Evolutionary conservation across 2,113 vertebrate species (phyloP).

Genomic region (Alectura lathami): DNA sequence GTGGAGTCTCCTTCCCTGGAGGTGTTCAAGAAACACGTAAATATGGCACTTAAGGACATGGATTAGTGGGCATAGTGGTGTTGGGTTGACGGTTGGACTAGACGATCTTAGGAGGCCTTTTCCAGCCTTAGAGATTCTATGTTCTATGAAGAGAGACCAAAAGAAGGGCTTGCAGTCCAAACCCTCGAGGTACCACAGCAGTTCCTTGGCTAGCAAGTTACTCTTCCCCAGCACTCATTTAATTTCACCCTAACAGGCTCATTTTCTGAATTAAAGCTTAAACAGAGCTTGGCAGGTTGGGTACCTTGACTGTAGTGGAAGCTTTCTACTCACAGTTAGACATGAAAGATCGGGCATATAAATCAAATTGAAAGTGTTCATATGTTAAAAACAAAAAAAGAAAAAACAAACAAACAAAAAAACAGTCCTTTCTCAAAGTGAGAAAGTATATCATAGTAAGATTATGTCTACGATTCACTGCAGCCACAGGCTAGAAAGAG

Average conservation of each 20-base stretch:
- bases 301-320: background rate
- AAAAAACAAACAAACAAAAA: background rate
- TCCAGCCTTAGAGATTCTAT: too few relatives aligned
- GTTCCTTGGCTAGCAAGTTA: background rate
- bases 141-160: too few relatives aligned
- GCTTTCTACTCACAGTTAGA: background rate
- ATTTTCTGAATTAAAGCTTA: conserved; percentile 5
- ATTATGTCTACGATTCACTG: background rate
- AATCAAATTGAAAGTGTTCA: background rate
- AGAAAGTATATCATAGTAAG: background rate
- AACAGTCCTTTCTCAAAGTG: background rate
- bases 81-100: too few relatives aligned
- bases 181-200: background rate
- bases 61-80: too few relatives aligned
- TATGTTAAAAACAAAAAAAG: background rate
- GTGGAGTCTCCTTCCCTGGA: too few relatives aligned
- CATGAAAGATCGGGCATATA: background rate
- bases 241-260: background rate
- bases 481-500: background rate
- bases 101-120: too few relatives aligned
- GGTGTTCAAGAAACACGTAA: too few relatives aligned
- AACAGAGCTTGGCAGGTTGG: background rate
- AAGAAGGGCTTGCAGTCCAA: background rate
- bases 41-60: too few relatives aligned
- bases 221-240: background rate